These are phyloP conservation scores for Crypturellus tataupa DNA, from an alignment of 2,797 vertebrate species.

Conservation along the genomic window DNA sequence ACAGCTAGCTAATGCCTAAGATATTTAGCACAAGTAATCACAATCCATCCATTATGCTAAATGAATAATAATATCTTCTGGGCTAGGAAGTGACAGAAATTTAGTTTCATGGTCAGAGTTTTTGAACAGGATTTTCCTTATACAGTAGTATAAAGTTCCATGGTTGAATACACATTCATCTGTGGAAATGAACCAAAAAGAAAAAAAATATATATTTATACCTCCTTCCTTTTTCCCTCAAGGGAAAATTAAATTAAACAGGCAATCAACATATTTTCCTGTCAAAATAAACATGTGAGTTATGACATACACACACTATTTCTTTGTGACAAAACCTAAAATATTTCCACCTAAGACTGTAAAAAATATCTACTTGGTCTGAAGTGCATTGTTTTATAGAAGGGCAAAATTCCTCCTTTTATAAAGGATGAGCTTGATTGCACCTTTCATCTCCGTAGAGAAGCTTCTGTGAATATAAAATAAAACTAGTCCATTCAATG, in stretches of 20 bases:
- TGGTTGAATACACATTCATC: background rate
- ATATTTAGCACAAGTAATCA: conserved; percentile 58
- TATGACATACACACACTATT: background rate
- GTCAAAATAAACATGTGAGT: background rate
- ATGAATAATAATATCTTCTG: conserved; percentile 36
- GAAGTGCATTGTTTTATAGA: background rate
- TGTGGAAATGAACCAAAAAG: background rate
- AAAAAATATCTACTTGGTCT: background rate
- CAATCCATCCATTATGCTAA: conserved; percentile 38
- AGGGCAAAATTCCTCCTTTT: background rate
- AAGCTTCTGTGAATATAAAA: background rate
- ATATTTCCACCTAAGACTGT: background rate
- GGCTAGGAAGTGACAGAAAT: conserved; percentile 36
- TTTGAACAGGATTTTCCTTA: conserved; percentile 36
- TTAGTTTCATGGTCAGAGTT: background rate
- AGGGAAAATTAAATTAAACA: conserved; percentile 33
- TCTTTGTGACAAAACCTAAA: background rate
- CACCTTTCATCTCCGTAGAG: background rate
- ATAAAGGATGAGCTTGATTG: background rate
- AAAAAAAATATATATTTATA: background rate
- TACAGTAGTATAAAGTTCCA: conserved; percentile 3
- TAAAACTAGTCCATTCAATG: background rate
- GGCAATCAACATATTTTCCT: conserved; percentile 13
- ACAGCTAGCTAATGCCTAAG: background rate
- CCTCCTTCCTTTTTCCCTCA: background rate